Conservation (phyloP, 2,888 invertebrate genomes). For the Myopa tessellatipennis region DNA sequence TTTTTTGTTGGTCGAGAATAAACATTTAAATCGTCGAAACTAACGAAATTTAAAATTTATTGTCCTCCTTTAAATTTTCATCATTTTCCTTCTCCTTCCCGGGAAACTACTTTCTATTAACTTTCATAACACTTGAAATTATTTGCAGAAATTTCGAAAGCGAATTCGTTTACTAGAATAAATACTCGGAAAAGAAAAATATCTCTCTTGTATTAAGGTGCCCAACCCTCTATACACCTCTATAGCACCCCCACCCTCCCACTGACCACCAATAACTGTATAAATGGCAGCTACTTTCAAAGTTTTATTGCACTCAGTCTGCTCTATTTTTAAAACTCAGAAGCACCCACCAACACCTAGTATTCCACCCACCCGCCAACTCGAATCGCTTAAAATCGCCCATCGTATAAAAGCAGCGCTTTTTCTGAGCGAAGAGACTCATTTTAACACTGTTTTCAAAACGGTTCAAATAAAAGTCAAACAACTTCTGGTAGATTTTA, state of each 20-base stretch:
- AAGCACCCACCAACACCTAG: no score
- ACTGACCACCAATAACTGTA: neutral
- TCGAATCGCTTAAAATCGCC: neutral
- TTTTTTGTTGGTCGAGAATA: no score
- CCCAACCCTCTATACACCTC: neutral
- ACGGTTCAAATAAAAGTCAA: conserved; percentile 8
- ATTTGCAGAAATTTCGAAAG: conserved; percentile 1
- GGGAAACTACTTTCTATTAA: neutral
- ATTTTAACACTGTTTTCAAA: conserved; percentile 8
- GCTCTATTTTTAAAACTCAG: neutral
- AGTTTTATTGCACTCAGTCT: neutral
- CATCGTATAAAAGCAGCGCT: neutral
- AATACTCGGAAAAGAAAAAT: neutral
- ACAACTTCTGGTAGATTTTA: conserved; percentile 2
- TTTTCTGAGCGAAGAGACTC: neutral
- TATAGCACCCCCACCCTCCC: neutral
- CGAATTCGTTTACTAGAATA: neutral
- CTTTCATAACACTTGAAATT: neutral
- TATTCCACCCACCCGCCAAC: neutral
- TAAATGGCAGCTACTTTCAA: neutral
- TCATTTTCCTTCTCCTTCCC: neutral
- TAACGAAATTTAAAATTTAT: no score
- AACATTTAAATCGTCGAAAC: neutral
- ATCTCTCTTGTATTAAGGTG: neutral
- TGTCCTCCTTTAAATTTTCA: no score